Percentiles rank a stretch among this genome's conserved stretches.
Conservation (phyloP, 1,140 invertebrate genomes). For the Drosophila kikkawai region DNA sequence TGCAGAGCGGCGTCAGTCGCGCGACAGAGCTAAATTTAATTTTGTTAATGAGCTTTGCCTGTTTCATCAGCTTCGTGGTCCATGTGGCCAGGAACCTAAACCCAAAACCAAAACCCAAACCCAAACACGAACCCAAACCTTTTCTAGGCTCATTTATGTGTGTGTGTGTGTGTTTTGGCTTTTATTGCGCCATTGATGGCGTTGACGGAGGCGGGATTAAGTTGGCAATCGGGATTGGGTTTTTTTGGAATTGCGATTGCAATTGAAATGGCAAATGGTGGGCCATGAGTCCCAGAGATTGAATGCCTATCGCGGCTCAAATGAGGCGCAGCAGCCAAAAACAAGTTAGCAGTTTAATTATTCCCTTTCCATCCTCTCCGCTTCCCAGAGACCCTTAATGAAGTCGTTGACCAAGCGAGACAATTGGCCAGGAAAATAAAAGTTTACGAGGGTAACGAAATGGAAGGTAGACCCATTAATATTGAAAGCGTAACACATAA, state of each 20-base stretch:
- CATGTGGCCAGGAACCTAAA: background rate
- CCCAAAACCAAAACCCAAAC: background rate
- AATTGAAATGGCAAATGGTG: constrained; percentile 10
- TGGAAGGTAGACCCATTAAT: background rate
- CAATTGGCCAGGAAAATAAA: constrained; percentile 33
- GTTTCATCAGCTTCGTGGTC: constrained; percentile 43
- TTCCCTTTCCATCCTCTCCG: background rate
- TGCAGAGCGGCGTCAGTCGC: background rate
- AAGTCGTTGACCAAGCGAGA: constrained; percentile 22
- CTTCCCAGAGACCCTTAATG: background rate
- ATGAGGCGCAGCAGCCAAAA: background rate
- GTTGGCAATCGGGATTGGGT: constrained; percentile 1
- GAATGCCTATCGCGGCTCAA: constrained; percentile 21
- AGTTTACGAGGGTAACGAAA: constrained; percentile 14
- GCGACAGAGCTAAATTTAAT: constrained; percentile 73
- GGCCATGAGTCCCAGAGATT: constrained; percentile 8
- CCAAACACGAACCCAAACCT: too few relatives aligned
- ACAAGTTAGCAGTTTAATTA: constrained; percentile 45
- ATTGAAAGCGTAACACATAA: constrained; percentile 24
- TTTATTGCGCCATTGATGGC: constrained; percentile 23
- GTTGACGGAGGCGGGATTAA: constrained; percentile 19
- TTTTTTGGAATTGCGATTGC: constrained; percentile 11
- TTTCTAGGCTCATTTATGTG: background rate
- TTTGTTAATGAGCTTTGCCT: constrained; percentile 74
- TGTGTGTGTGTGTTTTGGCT: constrained; percentile 4